Evolutionary conservation across 2,113 vertebrate genomes (phyloP).

Genomic region (Sander lucioperca): DNA sequence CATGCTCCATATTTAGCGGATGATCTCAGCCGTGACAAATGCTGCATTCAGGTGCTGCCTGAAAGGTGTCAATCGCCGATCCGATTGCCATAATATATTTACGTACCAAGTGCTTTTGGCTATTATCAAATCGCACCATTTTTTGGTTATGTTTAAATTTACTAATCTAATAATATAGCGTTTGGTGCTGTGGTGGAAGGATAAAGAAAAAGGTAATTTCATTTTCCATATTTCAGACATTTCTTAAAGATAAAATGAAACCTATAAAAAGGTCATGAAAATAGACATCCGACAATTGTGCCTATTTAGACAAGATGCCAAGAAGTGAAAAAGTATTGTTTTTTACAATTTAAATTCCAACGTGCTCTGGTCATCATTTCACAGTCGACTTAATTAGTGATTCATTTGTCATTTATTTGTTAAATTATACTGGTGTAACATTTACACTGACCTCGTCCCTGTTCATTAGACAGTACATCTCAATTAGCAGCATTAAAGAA

Average conservation of each 20-base stretch:
- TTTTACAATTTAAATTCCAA: too few species aligned
- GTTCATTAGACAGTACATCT: neutral
- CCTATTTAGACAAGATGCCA: too few species aligned
- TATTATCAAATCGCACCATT: neutral
- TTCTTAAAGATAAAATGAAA: neutral
- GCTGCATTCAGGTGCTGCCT: slow-evolving; percentile 69
- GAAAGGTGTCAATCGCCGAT: slow-evolving; percentile 15
- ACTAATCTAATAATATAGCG: neutral
- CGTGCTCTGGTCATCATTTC: neutral
- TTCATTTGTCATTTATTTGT: neutral
- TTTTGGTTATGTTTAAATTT: neutral
- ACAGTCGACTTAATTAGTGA: neutral
- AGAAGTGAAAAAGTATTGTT: too few species aligned
- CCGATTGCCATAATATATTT: too few species aligned
- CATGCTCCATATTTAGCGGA: slow-evolving; percentile 65
- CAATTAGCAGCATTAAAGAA: neutral
- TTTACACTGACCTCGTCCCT: neutral
- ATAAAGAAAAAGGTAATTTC: neutral
- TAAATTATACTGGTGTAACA: neutral
- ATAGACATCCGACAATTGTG: neutral
- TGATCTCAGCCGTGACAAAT: slow-evolving; percentile 56
- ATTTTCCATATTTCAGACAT: neutral
- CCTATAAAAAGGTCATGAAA: neutral
- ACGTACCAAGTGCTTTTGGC: neutral
- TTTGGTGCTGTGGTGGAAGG: neutral